phyloP scores from a whole-genome alignment of 2,888 invertebrate genomes.

The Eupelmus urozonus region DNA sequence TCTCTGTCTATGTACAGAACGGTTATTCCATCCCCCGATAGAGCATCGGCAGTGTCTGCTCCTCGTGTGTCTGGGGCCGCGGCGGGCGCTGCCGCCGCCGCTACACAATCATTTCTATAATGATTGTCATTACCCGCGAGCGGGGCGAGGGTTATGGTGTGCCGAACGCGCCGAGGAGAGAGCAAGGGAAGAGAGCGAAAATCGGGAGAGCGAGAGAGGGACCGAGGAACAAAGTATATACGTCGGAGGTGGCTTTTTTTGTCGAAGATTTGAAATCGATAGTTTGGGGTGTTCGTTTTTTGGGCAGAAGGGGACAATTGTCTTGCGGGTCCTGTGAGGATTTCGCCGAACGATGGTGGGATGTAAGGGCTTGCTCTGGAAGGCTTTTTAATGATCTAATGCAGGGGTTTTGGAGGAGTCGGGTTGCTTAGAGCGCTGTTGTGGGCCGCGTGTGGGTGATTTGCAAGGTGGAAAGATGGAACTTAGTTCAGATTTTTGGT shows the following conservation, averaged over 20 bases:
- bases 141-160: conserved; percentile 67
- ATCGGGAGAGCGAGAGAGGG: conserved; percentile 44
- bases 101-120: conserved; percentile 75
- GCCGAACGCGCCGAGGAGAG: neutral
- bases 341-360: conserved; percentile 12
- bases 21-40: conserved; percentile 73
- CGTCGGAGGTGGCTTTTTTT: conserved; percentile 28
- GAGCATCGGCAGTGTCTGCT: too few species aligned
- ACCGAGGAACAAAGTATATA: conserved; percentile 39
- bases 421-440: too few species aligned
- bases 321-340: conserved; percentile 1
- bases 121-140: conserved; percentile 75
- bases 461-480: too few species aligned
- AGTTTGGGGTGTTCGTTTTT: conserved; percentile 12
- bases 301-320: conserved; percentile 30
- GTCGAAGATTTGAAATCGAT: conserved; percentile 38
- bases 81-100: conserved; percentile 70
- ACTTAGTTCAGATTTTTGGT: too few species aligned
- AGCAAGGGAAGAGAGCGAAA: conserved; percentile 43
- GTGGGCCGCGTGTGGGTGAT: too few species aligned
- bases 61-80: neutral
- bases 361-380: conserved; percentile 20
- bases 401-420: too few species aligned
- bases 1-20: conserved; percentile 70
- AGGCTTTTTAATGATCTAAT: conserved; percentile 34